Base-by-base conservation (phyloP, 1,140 invertebrate genomes). In the Platyura marginata region DNA sequence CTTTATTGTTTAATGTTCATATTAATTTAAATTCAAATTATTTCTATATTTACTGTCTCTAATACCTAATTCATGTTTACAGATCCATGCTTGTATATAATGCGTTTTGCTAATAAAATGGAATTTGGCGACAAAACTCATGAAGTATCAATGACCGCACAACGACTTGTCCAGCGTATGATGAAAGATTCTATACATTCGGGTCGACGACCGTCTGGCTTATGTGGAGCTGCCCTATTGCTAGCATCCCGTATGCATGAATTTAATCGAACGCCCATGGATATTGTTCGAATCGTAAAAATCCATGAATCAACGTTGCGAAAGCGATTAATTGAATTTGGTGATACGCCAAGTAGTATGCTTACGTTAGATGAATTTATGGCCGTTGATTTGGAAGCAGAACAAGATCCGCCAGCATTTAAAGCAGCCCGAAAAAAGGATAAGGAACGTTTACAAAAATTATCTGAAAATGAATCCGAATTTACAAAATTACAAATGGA, bases 101-200 rank as follows among this genome's bases (percentile, higher is more conserved):
- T 92, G 48, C 70, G 93, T 38, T 99, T 96, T 66, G 88, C 93
- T n/a, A 81, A 88, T 48, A 80, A 87, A 51, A 65, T 99, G 32
- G 81, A 95, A 56, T 86, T 99, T 60, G 91, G 79, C 3, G 74
- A 83, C 2, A 93, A 93, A 64, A 84, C 83, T 4, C 83, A 95
- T 54, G 80, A 92, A 55, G 93, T 98, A 3, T 84, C 83, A n/a
- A 89, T 82, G 69, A 96, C 94, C 2, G 94, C 94, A 0, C 66
- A 91, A 25, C 68, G 94, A 44, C 68, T 99, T 33, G 88, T 98
- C 6, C 83, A 92, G 59, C 68, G 95, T 54, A 98, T 98, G 95
- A 98, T 97, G 62, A 75, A 85, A 52, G 95, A 99, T 65, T 97
- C 88, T 65, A 87, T 98, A 61, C 88, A 95, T 56, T 91, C 85